A percentile compares a stretch with the other conserved stretches of the same genome.
Evolutionary conservation across 2,888 invertebrate genomes (phyloP).

Genomic region (Ellobium chinense): DNA sequence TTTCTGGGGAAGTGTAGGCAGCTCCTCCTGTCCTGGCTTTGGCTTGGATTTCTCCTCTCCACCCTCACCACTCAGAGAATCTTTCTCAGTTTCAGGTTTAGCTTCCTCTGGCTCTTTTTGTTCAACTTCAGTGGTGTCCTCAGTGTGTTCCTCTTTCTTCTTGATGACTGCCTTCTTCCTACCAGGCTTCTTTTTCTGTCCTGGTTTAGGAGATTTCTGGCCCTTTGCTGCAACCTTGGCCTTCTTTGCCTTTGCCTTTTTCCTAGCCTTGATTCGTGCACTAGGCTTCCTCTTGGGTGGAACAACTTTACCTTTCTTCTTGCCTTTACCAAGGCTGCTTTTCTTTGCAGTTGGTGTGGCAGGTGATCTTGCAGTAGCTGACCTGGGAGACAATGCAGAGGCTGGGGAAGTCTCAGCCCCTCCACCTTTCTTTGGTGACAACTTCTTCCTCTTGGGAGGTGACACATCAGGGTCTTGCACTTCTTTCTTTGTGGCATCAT

Average conservation of each 20-base stretch:
- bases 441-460: neutral
- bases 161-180: slow-evolving; percentile 26
- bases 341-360: slow-evolving; percentile 16
- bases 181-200: slow-evolving; percentile 25
- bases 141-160: slow-evolving; percentile 11
- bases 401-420: neutral
- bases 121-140: slow-evolving; percentile 5
- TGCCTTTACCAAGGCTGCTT: neutral
- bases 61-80: neutral
- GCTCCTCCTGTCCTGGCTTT: too few relatives aligned
- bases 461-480: neutral
- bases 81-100: slow-evolving; percentile 35
- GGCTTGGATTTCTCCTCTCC: slow-evolving; percentile 40
- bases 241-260: slow-evolving; percentile 16
- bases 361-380: neutral
- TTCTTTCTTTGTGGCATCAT: neutral
- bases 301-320: slow-evolving; percentile 16
- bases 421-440: slow-evolving; percentile 3
- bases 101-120: slow-evolving; percentile 41
- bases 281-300: slow-evolving; percentile 41
- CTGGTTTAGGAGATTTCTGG: slow-evolving; percentile 37
- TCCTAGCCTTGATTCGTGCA: slow-evolving; percentile 37
- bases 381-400: neutral
- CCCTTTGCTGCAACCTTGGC: slow-evolving; percentile 27
- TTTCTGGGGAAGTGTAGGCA: neutral